Evolutionary conservation across 1,140 invertebrate species (phyloP).

Genomic region (Elysia chlorotica): DNA sequence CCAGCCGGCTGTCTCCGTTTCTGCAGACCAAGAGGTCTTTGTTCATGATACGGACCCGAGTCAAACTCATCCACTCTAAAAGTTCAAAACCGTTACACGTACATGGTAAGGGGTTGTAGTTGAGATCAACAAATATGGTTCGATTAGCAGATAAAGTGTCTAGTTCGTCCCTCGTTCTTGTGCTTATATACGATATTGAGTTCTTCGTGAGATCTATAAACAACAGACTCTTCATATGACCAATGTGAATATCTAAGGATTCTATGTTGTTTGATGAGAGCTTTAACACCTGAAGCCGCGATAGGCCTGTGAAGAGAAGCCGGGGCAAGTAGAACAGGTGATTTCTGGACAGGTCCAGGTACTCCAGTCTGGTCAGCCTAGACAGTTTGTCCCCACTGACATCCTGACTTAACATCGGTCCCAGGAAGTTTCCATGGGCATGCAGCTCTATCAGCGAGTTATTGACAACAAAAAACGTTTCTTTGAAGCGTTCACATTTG

Average conservation of each 20-base stretch:
- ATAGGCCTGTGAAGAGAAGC: not conserved
- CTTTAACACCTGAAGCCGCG: not conserved
- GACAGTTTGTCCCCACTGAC: not conserved
- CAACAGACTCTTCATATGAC: not conserved
- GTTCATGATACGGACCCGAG: not conserved
- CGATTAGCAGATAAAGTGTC: not conserved
- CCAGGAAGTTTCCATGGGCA: not conserved
- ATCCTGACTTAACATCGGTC: not conserved
- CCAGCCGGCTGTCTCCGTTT: not conserved
- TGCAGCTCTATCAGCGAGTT: not conserved
- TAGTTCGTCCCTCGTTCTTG: not conserved
- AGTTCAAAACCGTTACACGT: conserved; percentile 6
- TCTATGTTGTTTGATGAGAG: not conserved
- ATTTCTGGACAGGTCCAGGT: conserved; percentile 2
- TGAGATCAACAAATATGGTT: not conserved
- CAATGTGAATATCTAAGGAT: not conserved
- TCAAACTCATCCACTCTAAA: not conserved
- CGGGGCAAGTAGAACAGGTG: not conserved
- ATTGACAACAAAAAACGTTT: too few relatives aligned
- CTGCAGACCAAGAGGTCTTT: not conserved
- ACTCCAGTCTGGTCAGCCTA: not conserved
- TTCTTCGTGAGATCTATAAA: conserved; percentile 1
- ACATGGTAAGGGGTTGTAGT: not conserved
- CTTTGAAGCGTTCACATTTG: too few relatives aligned
- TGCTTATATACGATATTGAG: not conserved